Base-by-base conservation (phyloP, 2,797 vertebrate genomes). In the Melanotaenia pygmaea region DNA sequence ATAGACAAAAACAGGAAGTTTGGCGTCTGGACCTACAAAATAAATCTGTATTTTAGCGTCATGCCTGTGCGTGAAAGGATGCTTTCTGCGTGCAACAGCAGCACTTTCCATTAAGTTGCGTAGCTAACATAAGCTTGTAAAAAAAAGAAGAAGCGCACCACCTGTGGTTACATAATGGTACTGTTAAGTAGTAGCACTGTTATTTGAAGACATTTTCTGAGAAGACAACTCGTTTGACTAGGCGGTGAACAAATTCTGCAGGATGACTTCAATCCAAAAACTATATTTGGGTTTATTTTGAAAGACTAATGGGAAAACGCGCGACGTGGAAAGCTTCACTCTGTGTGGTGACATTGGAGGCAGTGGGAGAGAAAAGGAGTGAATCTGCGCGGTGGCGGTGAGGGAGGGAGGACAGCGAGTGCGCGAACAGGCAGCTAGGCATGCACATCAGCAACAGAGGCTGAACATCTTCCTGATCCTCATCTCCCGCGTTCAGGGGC, bases 391-490 rank as follows among this genome's bases (percentile, higher is more conserved):
- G 82, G 83, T 73, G 83, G 85, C 70, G 78, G 86, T 77, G 88
- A 91, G 83, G 90, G 79, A 90, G 89, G 83, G 81, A 89, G 83
- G 85, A 89, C 83, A 84, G 84, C 79, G 88, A 88, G 90, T 77
- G 79, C 86, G 89, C 91, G 83, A 90, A 88, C 66, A 89, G 83
- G 77, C 88, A 88, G 66, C 67, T 79, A 83, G 88, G 77, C 79
- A 82, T 86, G 79, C 89, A 85, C 91, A 89, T 86, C 87, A 80
- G 77, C 92, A 86, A 86, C 91, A 84, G 89, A 89, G 67, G 84
- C 90, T 87, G 83, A 88, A 86, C 91, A 88, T 92, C 92, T 79
- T 91, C 82, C 81, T 81, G 72, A 86, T 85, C 77, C 83, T 62
- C 61, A 77, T 86, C 88, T 72, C 76, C 74, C 59, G 71, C 43